phyloP scores from a whole-genome alignment of 2,797 vertebrate genomes.

The Diplodus sargus region DNA sequence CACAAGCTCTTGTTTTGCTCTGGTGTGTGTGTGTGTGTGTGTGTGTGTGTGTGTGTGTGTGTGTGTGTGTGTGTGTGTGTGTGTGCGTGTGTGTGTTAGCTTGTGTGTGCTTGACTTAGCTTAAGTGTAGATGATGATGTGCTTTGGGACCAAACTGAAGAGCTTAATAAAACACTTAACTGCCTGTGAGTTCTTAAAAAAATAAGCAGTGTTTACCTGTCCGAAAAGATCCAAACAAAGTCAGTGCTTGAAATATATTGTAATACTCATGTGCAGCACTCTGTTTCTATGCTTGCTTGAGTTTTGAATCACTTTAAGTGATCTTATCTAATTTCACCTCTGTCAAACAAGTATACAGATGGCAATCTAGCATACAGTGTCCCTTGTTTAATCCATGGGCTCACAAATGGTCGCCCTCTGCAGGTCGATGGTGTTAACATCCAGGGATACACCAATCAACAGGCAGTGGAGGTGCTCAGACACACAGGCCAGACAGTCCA shows the following conservation, averaged over 20 bases:
- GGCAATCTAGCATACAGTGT: not conserved
- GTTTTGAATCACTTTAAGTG: conserved; percentile 19
- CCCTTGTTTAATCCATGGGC: conserved; percentile 22
- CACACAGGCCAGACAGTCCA: conserved; percentile 93
- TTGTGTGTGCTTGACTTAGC: not conserved
- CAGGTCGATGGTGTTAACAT: conserved; percentile 97
- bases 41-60: no score
- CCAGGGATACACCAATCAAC: conserved; percentile 96
- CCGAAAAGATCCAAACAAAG: conserved; percentile 27
- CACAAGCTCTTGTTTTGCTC: conserved; percentile 10
- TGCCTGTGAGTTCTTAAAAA: conserved; percentile 35
- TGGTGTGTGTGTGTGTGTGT: no score
- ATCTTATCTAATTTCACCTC: conserved; percentile 24
- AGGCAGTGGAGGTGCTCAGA: conserved; percentile 95
- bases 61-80: not conserved
- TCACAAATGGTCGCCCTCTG: conserved; percentile 55
- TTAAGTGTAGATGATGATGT: conserved; percentile 21
- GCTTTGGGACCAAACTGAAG: conserved; percentile 10
- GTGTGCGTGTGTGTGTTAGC: not conserved
- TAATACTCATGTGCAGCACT: not conserved
- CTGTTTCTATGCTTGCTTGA: conserved; percentile 18
- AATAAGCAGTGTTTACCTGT: conserved; percentile 6
- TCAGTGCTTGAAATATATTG: conserved; percentile 13
- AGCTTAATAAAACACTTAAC: conserved; percentile 46
- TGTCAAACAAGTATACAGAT: conserved; percentile 18